Evolutionary conservation across 2,888 invertebrate genomes (phyloP).

Genomic region (Xanthia togata): DNA sequence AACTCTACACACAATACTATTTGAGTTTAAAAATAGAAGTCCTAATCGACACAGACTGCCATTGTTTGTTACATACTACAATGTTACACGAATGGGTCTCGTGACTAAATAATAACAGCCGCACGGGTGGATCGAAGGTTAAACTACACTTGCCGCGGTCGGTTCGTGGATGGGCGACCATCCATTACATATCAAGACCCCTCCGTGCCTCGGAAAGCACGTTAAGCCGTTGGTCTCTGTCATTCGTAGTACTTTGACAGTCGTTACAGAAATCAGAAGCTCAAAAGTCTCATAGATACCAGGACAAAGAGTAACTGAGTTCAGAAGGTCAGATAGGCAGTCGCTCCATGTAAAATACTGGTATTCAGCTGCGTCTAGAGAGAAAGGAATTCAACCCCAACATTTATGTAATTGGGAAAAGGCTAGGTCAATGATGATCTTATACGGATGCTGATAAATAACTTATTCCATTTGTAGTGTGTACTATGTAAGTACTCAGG

Average conservation of each 20-base stretch:
- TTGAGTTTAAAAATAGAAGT: constrained; percentile 12
- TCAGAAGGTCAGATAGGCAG: neutral
- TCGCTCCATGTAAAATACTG: neutral
- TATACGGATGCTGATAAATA: constrained; percentile 9
- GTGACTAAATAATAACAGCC: neutral
- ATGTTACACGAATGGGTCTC: neutral
- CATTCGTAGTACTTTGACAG: neutral
- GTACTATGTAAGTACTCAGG: neutral
- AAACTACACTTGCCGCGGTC: neutral
- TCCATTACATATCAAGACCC: neutral
- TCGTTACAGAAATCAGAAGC: neutral
- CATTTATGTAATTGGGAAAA: neutral
- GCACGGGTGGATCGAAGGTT: neutral
- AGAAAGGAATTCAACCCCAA: neutral
- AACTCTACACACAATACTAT: neutral
- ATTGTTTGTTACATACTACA: constrained; percentile 1
- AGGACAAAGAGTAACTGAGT: too few species aligned
- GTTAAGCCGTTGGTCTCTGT: neutral
- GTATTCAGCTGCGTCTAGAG: neutral
- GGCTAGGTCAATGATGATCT: neutral
- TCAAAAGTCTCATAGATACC: too few species aligned
- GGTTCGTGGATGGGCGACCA: neutral
- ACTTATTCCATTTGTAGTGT: constrained; percentile 4
- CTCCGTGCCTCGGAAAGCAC: neutral
- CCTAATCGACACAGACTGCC: neutral